These are phyloP conservation scores for Ispidina lecontei DNA, from an alignment of 2,797 vertebrate genomes.

Conservation along the genomic window DNA sequence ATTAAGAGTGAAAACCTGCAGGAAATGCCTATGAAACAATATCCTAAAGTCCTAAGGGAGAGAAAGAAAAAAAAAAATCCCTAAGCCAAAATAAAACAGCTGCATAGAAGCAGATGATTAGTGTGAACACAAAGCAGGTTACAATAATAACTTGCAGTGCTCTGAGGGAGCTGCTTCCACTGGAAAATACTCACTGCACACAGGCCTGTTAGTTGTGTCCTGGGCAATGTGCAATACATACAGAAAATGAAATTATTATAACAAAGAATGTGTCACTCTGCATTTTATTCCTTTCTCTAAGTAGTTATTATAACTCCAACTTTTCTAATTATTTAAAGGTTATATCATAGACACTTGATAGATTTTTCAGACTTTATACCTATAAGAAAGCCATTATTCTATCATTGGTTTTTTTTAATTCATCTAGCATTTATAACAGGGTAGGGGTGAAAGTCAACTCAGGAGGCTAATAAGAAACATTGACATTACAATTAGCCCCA, in stretches of 20 bases:
- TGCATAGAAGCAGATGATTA: background rate
- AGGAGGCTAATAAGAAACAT: background rate
- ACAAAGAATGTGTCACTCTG: background rate
- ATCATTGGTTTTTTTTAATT: background rate
- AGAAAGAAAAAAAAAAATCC: background rate
- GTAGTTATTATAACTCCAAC: background rate
- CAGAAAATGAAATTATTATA: background rate
- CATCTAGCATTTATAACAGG: background rate
- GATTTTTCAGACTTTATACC: background rate
- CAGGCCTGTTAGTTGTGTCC: background rate
- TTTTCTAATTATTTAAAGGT: background rate
- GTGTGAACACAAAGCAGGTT: background rate
- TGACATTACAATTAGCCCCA: background rate
- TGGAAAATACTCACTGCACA: background rate
- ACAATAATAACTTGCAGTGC: background rate
- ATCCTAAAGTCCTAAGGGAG: background rate
- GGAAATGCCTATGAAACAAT: background rate
- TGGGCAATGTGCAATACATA: background rate
- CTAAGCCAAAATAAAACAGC: constrained; percentile 6
- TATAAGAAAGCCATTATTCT: background rate
- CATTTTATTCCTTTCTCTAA: background rate
- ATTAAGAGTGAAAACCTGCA: background rate
- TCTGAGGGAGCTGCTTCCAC: background rate
- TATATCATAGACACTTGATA: background rate
- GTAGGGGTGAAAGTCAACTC: accelerated